Evolutionary conservation across 2,888 invertebrate genomes (phyloP), one percentile per base, ranked within the genome.

Genomic region (Caenorhabditis japonica): DNA sequence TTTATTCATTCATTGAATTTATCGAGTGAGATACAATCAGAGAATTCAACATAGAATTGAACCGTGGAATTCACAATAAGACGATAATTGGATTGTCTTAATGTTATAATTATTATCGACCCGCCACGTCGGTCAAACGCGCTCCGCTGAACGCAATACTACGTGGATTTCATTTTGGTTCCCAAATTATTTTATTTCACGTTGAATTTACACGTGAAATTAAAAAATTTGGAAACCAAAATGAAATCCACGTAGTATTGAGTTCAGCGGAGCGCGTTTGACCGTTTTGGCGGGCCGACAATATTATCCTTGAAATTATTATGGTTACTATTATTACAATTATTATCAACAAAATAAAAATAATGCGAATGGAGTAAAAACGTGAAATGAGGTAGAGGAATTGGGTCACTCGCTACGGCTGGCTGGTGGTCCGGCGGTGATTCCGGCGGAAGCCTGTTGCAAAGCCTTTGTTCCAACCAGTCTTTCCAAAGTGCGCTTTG

Each of bases 401-500:
- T 55, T 39, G 61, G 75, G 75, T 75, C 75, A 75, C 44, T 75
- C 49, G 62, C 58, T 66, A 58, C 56, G 75, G 59, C 68, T 68
- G 62, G 74, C 68, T 69, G 74, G 68, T 58, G 74, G 74, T 39
- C 68, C 74, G 58, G 60, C 66, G 38, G 59, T 73, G 44, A 73
- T 66, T 43, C 73, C 66, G 49, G 68, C 68, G 13, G 61, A 47
- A 0, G 75, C 69, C 58, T 75, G 68, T 61, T 68, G 66, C 61
- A 72, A 46, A 13, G 69, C 72, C 38, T 72, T 59, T 15, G 60
- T n/a, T 59, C 78, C 76, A 69, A 85, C 84, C 23, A 86, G 77
- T 70, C 84, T 79, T 69, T 87, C 83, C 34, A 86, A 77, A 30
- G 84, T 84, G 51, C 82, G 76, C 72, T 84, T 81, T 12, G 86